Percentiles rank a stretch among this genome's conserved stretches.
These are phyloP conservation scores for Bradynema listronoti DNA, from an alignment of 1,140 invertebrate species.

Conservation along the genomic window DNA sequence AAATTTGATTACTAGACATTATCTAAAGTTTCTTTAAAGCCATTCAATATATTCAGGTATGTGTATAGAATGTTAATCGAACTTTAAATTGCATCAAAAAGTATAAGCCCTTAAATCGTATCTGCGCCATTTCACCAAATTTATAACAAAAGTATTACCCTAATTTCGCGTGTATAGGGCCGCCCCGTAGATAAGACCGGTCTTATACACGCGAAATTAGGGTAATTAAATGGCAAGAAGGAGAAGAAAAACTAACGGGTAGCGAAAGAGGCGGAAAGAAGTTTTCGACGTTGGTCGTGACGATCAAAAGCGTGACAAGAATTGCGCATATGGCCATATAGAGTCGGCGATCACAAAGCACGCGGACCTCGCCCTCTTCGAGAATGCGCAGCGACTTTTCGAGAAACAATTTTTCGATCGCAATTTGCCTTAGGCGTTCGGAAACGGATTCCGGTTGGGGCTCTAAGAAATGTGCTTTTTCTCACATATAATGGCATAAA, in stretches of 20 bases:
- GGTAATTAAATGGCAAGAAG: neutral
- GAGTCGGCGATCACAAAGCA: neutral
- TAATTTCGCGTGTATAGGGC: too few species aligned
- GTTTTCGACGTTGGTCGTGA: slow-evolving; percentile 30
- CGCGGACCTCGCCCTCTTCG: slow-evolving; percentile 44
- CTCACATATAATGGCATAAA: neutral
- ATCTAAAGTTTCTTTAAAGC: too few species aligned
- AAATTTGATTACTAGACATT: too few species aligned
- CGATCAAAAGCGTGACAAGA: slow-evolving; percentile 12
- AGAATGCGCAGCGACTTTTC: slow-evolving; percentile 41
- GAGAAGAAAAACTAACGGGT: slow-evolving; percentile 12
- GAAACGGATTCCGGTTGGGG: slow-evolving; percentile 13
- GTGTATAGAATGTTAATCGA: too few species aligned
- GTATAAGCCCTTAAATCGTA: too few species aligned
- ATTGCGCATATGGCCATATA: slow-evolving; percentile 18
- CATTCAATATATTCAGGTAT: too few species aligned
- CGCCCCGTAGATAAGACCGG: too few species aligned
- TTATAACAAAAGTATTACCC: too few species aligned
- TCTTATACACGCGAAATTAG: slow-evolving; percentile 21
- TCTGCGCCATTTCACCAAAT: too few species aligned
- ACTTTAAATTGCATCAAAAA: too few species aligned
- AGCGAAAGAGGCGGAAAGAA: slow-evolving; percentile 18
- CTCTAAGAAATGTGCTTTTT: slow-evolving; percentile 22
- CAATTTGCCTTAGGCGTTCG: slow-evolving; percentile 19
- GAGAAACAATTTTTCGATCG: slow-evolving; percentile 25